Percentiles rank a stretch among this genome's conserved stretches.
Evolutionary conservation across 2,888 invertebrate species (phyloP).

Genomic region (Eupithecia dodoneata): DNA sequence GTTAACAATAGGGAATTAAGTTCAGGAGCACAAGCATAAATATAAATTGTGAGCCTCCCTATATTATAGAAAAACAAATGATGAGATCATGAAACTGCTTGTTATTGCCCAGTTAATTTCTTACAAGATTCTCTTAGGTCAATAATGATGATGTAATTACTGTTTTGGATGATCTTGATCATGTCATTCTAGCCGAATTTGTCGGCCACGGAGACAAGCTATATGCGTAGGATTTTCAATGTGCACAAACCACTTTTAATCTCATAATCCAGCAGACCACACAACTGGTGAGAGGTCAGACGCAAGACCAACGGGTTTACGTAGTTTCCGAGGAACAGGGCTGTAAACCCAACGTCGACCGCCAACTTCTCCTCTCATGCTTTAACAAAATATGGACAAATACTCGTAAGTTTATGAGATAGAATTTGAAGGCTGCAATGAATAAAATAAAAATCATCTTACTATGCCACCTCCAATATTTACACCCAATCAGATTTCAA

Average conservation of each 20-base stretch:
- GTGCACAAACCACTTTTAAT: neutral
- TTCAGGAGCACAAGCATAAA: neutral
- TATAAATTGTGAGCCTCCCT: neutral
- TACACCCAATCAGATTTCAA: conserved; percentile 14
- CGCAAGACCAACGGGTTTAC: neutral
- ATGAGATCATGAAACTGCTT: neutral
- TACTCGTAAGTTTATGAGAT: neutral
- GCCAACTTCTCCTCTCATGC: neutral
- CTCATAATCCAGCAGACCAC: neutral
- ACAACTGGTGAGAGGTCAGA: neutral
- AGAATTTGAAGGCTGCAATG: neutral
- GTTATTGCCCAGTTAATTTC: neutral
- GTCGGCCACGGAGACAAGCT: neutral
- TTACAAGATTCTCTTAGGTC: neutral
- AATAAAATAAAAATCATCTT: conserved; percentile 2
- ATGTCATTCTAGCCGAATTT: neutral
- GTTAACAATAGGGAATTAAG: neutral
- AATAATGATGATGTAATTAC: neutral
- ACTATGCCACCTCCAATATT: conserved; percentile 34
- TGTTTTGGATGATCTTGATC: neutral
- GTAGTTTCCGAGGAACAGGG: neutral
- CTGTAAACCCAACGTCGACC: neutral
- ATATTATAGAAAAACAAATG: neutral
- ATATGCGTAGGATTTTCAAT: neutral
- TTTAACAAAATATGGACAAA: neutral